Percentiles rank a stretch among this genome's conserved stretches.
phyloP scores from a whole-genome alignment of 2,797 vertebrate species.

The Distichodus sexfasciatus region DNA sequence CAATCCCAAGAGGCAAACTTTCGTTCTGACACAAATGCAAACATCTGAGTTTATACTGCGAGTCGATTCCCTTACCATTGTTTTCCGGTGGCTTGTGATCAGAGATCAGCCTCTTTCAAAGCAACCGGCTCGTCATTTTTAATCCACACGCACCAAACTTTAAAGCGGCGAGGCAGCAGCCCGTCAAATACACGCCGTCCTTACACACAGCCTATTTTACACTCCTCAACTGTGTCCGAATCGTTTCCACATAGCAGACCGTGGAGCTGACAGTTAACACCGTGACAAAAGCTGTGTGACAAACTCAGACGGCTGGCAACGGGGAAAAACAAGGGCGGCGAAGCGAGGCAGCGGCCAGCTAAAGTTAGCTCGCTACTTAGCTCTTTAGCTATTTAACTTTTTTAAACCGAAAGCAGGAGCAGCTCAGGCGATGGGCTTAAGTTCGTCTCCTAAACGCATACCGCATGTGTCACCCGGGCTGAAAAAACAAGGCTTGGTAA shows the following conservation, averaged over 20 bases:
- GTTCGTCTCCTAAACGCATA: not conserved
- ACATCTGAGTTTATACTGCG: too few relatives aligned
- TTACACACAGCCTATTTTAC: not conserved
- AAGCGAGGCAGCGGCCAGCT: not conserved
- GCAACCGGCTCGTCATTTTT: too few relatives aligned
- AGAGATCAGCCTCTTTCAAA: too few relatives aligned
- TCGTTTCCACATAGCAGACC: not conserved
- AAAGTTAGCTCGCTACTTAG: conserved; percentile 25
- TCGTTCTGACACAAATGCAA: too few relatives aligned
- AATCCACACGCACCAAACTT: too few relatives aligned
- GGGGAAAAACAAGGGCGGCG: not conserved
- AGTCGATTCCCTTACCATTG: too few relatives aligned
- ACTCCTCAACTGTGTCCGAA: not conserved
- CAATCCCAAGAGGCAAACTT: too few relatives aligned
- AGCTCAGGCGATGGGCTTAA: not conserved
- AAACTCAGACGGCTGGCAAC: not conserved
- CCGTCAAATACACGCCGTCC: not conserved
- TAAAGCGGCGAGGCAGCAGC: too few relatives aligned
- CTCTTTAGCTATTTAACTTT: conserved; percentile 13
- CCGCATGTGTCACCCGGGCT: not conserved
- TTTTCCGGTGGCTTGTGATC: too few relatives aligned
- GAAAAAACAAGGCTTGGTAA: not conserved
- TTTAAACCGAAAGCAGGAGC: conserved; percentile 18
- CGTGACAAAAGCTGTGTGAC: not conserved
- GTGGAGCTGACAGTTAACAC: not conserved